Evolutionary conservation across 2,797 vertebrate genomes (phyloP), one percentile per base, ranked within the genome.

Genomic region (Hylomyscus alleni): DNA sequence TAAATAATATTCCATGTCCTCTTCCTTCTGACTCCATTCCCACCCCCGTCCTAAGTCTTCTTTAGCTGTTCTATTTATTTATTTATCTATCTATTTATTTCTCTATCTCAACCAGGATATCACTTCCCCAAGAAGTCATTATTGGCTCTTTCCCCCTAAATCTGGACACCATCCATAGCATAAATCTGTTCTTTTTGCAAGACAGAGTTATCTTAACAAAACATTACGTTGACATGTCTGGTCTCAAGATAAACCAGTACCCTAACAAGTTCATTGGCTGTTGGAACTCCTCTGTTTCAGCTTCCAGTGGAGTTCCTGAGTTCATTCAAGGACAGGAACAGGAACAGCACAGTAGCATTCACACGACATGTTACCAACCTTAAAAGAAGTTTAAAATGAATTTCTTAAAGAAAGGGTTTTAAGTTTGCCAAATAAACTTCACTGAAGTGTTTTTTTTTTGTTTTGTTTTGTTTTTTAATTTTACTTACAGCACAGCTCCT

Each of bases 361-460:
- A 89, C 85, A 73, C 34, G 22, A 52, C 20, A 87, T 0, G 3
- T 34, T 86, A 82, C 72, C 89, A 92, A 87, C 5, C 65, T 56
- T 78, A 89, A 56, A 90, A 83, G 81, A 80, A 81, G n/a, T 44
- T 29, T 84, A 31, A 92, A 67, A 34, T 40, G 58, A 89, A 40
- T n/a, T 82, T 90, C 60, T 69, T 76, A 89, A 89, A 90, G 82
- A 84, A 1, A 81, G 88, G 40, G 31, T 54, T 89, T 93, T 52
- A 88, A 94, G 54, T 60, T 24, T 80, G 80, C 58, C 24, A 87
- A 62, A 47, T 62, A 67, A 75, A 58, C 34, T n/a, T 94, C 15
- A 5, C 19, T 73, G 67, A 85, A 81, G n/a, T n/a, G n/a, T n/a
- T n/a, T n/a, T n/a, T n/a, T n/a, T n/a, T n/a, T n/a, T n/a, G n/a